phyloP scores from a whole-genome alignment of 2,797 vertebrate genomes.

The Chromis chromis region DNA sequence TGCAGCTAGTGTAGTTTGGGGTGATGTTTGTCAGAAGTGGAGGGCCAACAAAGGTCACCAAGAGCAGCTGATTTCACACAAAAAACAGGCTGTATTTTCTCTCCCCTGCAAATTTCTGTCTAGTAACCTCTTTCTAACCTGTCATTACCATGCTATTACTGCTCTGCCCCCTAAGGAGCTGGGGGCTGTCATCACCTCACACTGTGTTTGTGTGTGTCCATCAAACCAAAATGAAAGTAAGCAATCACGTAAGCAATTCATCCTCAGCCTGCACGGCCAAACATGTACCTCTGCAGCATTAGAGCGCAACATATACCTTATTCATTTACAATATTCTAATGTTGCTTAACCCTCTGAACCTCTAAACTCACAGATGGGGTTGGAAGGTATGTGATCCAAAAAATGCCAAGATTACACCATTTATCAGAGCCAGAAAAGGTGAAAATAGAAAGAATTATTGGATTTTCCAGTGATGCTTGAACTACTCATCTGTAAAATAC shows the following conservation, averaged over 20 bases:
- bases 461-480: too few relatives aligned
- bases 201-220: conserved; percentile 25
- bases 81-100: conserved; percentile 27
- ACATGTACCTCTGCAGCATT: background rate
- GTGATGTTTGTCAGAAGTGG: conserved; percentile 49
- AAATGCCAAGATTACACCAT: too few relatives aligned
- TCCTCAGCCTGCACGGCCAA: background rate
- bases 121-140: conserved; percentile 48
- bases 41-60: conserved; percentile 56
- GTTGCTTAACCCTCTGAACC: too few relatives aligned
- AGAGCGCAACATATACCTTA: background rate
- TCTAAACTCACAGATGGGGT: too few relatives aligned
- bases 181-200: conserved; percentile 31
- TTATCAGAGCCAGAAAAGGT: too few relatives aligned
- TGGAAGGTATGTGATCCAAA: too few relatives aligned
- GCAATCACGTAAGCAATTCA: conserved; percentile 20
- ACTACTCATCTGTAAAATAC: too few relatives aligned
- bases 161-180: conserved; percentile 8
- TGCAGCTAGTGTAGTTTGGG: conserved; percentile 40
- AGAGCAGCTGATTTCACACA: conserved; percentile 56
- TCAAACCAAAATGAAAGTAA: conserved; percentile 31
- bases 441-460: too few relatives aligned
- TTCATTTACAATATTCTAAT: background rate
- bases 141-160: conserved; percentile 63
- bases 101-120: conserved; percentile 36